phyloP scores from a whole-genome alignment of 2,113 vertebrate species.

The Engraulis encrasicolus region DNA sequence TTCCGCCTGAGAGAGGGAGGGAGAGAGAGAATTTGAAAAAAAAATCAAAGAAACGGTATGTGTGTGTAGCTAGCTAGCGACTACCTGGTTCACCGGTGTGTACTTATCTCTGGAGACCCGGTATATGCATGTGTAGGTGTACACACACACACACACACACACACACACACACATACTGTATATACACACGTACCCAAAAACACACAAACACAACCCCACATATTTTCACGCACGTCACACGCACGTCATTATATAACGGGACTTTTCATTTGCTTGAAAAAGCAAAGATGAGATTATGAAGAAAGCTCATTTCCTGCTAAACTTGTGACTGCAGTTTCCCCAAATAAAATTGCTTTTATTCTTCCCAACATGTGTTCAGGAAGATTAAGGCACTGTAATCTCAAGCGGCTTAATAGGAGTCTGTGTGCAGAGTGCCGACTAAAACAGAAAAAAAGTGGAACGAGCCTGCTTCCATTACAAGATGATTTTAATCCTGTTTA shows the following conservation, averaged over 20 bases:
- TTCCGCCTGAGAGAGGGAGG: conserved; percentile 63
- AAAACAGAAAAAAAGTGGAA: conserved; percentile 74
- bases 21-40: no score
- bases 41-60: conserved; percentile 62
- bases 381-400: conserved; percentile 87
- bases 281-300: conserved; percentile 75
- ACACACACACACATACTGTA: conserved; percentile 55
- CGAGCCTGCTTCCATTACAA: conserved; percentile 66
- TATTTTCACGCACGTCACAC: conserved; percentile 5
- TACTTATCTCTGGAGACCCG: conserved; percentile 49
- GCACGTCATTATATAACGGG: conserved; percentile 56
- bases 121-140: conserved; percentile 40
- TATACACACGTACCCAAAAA: conserved; percentile 42
- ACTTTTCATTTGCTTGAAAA: conserved; percentile 73
- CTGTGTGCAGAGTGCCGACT: conserved; percentile 70
- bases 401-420: conserved; percentile 74
- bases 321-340: conserved; percentile 81
- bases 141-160: conserved; percentile 58
- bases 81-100: conserved; percentile 59
- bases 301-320: conserved; percentile 84
- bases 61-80: no score
- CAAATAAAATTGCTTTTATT: conserved; percentile 92
- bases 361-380: conserved; percentile 86
- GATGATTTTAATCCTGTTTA: conserved; percentile 83
- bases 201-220: conserved; percentile 27